phyloP scores from a whole-genome alignment of 2,797 vertebrate species.

The Fratercula arctica region DNA sequence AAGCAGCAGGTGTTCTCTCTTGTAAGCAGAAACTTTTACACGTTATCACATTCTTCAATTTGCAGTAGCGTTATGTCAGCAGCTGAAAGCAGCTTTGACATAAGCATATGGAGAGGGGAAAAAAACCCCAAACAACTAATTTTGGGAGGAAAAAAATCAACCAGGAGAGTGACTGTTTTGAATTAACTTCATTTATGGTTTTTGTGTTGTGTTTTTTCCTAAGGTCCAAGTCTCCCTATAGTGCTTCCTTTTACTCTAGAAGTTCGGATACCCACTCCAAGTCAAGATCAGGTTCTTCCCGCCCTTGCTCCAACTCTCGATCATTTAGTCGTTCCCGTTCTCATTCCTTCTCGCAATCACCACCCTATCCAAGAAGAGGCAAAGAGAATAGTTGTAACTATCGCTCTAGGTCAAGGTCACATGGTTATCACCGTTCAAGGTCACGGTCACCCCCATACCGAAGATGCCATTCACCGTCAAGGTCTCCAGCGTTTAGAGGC shows the following conservation, averaged over 20 bases:
- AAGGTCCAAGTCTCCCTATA: not conserved
- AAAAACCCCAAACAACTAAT: not conserved
- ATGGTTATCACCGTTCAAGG: constrained; percentile 86
- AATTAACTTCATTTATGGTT: not conserved
- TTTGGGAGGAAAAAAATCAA: not conserved
- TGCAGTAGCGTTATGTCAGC: not conserved
- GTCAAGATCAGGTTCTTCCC: not conserved
- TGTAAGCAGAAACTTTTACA: not conserved
- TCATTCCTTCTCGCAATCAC: constrained; percentile 77
- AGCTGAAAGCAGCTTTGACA: not conserved
- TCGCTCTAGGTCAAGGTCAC: constrained; percentile 83
- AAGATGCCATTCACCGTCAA: constrained; percentile 80
- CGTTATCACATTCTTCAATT: not conserved
- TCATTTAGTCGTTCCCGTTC: not conserved
- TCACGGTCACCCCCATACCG: constrained; percentile 79
- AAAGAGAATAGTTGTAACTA: constrained; percentile 78
- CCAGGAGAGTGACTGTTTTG: not conserved
- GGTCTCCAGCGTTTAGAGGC: constrained; percentile 80
- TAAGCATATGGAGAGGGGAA: not conserved
- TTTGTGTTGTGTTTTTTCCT: not conserved
- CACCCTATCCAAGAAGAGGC: constrained; percentile 79
- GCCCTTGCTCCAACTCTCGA: too few species aligned
- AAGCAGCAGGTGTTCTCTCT: not conserved
- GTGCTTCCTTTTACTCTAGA: not conserved
- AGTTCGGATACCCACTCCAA: not conserved